These are phyloP conservation scores for Ooceraea biroi DNA, from an alignment of 1,140 invertebrate genomes.

Conservation along the genomic window DNA sequence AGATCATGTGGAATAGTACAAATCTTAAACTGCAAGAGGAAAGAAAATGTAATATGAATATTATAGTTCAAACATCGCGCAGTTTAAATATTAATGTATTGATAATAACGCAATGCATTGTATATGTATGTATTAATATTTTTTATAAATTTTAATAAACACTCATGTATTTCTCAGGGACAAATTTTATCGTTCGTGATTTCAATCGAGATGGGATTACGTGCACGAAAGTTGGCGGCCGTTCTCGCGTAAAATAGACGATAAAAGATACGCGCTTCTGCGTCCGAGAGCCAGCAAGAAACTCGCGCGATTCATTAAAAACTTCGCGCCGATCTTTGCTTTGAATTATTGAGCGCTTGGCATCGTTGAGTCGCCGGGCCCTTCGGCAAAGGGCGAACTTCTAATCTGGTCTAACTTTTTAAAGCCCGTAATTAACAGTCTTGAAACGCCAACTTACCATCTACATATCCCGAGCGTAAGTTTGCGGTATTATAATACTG, in stretches of 20 bases:
- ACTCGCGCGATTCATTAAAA: conserved; percentile 61
- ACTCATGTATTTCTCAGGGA: neutral
- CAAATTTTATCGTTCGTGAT: conserved; percentile 31
- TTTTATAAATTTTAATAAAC: conserved; percentile 3
- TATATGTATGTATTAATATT: neutral
- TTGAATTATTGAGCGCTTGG: conserved; percentile 48
- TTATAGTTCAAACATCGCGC: neutral
- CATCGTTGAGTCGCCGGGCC: conserved; percentile 25
- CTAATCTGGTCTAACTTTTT: conserved; percentile 51
- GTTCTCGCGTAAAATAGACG: conserved; percentile 44
- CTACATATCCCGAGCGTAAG: neutral
- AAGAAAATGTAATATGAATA: neutral
- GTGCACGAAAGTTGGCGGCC: conserved; percentile 42
- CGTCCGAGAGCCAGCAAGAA: conserved; percentile 29
- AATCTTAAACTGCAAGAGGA: neutral
- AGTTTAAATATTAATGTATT: neutral
- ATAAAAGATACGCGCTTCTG: conserved; percentile 57
- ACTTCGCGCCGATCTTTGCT: conserved; percentile 48
- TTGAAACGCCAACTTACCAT: neutral
- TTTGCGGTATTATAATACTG: neutral
- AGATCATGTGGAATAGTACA: neutral
- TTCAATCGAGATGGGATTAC: conserved; percentile 48
- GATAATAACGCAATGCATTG: neutral
- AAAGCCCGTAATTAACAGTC: conserved; percentile 35
- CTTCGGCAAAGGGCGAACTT: conserved; percentile 12